Conservation (phyloP, 2,797 vertebrate species). For the Limosa lapponica region DNA sequence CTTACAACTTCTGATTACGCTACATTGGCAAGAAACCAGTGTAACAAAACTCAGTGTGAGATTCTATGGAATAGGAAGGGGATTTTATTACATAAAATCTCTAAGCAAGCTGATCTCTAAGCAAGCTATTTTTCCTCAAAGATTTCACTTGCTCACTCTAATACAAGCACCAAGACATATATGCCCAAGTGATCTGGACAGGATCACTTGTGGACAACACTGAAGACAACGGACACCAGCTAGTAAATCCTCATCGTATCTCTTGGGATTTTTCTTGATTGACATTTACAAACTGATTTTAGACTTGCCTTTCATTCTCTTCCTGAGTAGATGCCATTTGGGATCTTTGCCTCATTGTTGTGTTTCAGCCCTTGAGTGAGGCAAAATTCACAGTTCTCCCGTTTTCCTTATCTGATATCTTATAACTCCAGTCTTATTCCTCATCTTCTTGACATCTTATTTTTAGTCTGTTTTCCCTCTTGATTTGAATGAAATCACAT, state of each 20-base stretch:
- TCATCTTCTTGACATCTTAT: not conserved
- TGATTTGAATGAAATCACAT: not conserved
- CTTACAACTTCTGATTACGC: fast-evolving
- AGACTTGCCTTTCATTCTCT: not conserved
- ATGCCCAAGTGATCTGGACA: not conserved
- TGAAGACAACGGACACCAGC: not conserved
- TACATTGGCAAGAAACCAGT: not conserved
- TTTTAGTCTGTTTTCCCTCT: not conserved
- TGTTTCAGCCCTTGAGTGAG: not conserved
- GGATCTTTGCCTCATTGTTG: not conserved
- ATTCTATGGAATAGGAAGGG: not conserved
- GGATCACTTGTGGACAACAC: not conserved
- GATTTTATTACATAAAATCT: not conserved
- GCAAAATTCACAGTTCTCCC: not conserved
- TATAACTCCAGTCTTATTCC: not conserved
- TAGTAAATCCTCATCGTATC: not conserved
- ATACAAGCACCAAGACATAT: not conserved
- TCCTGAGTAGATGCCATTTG: not conserved
- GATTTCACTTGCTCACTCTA: not conserved
- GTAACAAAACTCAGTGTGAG: not conserved
- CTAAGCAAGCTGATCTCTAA: not conserved
- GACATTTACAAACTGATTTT: not conserved
- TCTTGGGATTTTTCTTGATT: not conserved
- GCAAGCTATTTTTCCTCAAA: not conserved
- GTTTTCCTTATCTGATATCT: not conserved